Evolutionary conservation across 2,113 vertebrate species (phyloP).

Genomic region (Trochalopteron elliotii): DNA sequence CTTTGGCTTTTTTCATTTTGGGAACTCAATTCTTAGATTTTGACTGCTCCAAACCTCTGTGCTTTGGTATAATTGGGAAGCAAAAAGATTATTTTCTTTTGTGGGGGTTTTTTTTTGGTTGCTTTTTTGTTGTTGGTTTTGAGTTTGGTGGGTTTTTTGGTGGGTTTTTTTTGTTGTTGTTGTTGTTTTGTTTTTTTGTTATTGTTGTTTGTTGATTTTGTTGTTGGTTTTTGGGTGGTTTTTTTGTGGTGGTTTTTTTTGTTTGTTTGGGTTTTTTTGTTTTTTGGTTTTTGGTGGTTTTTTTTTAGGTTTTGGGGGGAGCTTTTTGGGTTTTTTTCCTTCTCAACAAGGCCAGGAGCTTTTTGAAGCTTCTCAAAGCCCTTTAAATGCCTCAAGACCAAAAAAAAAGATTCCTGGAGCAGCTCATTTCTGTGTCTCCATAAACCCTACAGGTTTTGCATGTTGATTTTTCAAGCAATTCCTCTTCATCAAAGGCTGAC

Average conservation of each 20-base stretch:
- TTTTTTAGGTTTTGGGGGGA: too few species aligned
- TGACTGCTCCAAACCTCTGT: not conserved
- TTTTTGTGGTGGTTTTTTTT: not conserved
- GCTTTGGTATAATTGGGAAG: not conserved
- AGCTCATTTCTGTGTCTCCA: not conserved
- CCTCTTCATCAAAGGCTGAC: not conserved
- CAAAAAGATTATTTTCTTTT: too few species aligned
- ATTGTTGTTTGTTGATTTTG: too few species aligned
- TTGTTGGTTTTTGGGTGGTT: too few species aligned
- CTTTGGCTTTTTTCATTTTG: not conserved
- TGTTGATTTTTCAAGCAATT: not conserved
- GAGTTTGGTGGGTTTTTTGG: too few species aligned
- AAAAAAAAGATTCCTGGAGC: not conserved
- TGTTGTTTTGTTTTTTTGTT: too few species aligned
- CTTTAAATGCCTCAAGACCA: not conserved
- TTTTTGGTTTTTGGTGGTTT: too few species aligned
- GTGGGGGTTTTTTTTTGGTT: not conserved
- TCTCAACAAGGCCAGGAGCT: not conserved
- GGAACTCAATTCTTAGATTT: fast-evolving
- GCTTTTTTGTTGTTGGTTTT: too few species aligned
- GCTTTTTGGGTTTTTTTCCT: not conserved
- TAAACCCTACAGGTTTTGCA: not conserved
- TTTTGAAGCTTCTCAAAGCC: not conserved
- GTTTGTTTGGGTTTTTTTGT: not conserved
- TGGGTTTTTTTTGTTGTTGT: too few species aligned